These are phyloP conservation scores for Melitaea cinxia DNA, from an alignment of 1,140 invertebrate species.

Conservation along the genomic window DNA sequence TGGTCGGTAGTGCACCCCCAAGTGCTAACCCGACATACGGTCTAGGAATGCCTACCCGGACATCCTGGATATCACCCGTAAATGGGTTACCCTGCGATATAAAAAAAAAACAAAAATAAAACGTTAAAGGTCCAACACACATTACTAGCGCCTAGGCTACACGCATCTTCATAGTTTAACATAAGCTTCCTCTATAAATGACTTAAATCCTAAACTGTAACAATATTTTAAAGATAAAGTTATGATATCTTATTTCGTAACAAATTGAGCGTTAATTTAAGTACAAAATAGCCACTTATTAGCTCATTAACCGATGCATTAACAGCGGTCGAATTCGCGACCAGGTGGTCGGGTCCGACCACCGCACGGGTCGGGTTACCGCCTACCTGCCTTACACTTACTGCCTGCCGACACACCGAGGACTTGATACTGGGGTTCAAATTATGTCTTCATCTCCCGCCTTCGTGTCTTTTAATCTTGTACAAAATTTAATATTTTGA, in stretches of 20 bases:
- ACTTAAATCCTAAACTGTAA: not conserved
- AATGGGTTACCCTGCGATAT: too few species aligned
- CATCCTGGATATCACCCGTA: too few species aligned
- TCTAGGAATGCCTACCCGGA: too few species aligned
- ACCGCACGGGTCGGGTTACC: slow-evolving; percentile 13
- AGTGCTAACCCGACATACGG: too few species aligned
- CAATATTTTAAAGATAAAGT: not conserved
- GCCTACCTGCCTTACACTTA: slow-evolving; percentile 23
- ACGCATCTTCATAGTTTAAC: too few species aligned
- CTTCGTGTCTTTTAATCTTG: too few species aligned
- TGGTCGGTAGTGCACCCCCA: too few species aligned
- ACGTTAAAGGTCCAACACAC: too few species aligned
- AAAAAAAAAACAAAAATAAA: too few species aligned
- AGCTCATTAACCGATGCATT: slow-evolving; percentile 7
- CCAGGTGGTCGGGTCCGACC: slow-evolving; percentile 19
- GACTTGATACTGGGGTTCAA: slow-evolving; percentile 11
- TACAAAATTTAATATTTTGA: not conserved
- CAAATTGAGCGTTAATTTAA: slow-evolving; percentile 31
- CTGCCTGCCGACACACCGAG: slow-evolving; percentile 20
- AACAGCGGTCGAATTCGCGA: slow-evolving; percentile 14
- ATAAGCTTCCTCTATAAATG: not conserved
- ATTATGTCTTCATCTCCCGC: not conserved
- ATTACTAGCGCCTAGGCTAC: too few species aligned
- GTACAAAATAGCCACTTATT: slow-evolving; percentile 20
- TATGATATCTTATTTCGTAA: slow-evolving; percentile 18